phyloP scores from a whole-genome alignment of 2,888 invertebrate genomes.

The Brachylomia viminalis region DNA sequence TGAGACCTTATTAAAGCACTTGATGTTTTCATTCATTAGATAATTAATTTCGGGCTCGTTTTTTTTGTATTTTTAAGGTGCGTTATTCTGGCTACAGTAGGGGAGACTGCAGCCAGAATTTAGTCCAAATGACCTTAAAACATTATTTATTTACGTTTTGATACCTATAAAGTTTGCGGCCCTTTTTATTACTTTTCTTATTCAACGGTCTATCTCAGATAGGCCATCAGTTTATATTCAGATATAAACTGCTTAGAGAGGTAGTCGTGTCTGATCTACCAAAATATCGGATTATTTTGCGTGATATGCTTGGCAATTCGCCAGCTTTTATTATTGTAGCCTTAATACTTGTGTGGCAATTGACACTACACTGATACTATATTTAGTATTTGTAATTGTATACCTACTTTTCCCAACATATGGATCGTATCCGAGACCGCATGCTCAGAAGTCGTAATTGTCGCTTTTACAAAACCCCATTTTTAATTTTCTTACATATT shows the following conservation, averaged over 20 bases:
- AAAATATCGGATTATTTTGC: constrained; percentile 16
- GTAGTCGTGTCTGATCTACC: not conserved
- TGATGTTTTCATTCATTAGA: not conserved
- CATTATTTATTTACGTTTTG: not conserved
- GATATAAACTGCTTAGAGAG: not conserved
- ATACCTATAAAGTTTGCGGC: not conserved
- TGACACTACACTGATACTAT: not conserved
- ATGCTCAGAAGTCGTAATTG: not conserved
- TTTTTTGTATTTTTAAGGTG: not conserved
- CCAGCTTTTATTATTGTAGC: not conserved
- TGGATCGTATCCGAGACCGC: not conserved
- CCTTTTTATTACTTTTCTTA: not conserved
- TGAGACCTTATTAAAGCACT: not conserved
- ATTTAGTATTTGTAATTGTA: not conserved
- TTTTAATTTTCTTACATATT: not conserved
- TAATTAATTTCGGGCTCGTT: not conserved
- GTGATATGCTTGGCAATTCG: not conserved
- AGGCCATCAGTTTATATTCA: too few relatives aligned
- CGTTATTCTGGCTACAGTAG: not conserved
- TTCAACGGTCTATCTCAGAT: not conserved
- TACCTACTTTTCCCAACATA: not conserved
- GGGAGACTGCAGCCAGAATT: too few relatives aligned
- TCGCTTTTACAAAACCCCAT: too few relatives aligned
- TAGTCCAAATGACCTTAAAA: not conserved
- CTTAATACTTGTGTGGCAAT: not conserved